These are phyloP conservation scores for Saimiri boliviensis DNA, from an alignment of 2,113 vertebrate species.

Conservation along the genomic window DNA sequence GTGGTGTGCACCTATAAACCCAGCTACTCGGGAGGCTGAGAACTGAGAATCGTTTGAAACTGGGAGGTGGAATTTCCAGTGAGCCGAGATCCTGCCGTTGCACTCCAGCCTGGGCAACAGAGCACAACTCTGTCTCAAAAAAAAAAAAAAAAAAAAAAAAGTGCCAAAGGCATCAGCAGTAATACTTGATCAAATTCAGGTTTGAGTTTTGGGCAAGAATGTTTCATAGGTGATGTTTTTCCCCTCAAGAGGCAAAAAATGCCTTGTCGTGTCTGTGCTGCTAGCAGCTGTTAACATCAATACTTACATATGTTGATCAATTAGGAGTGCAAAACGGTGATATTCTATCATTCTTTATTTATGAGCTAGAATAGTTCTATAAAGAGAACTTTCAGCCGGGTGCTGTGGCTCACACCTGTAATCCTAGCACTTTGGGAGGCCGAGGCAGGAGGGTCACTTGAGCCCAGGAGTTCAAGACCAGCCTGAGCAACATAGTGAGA, in stretches of 20 bases:
- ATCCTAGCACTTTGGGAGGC: neutral
- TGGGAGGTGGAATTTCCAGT: too few relatives aligned
- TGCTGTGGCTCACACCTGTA: neutral
- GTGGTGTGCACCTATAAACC: too few relatives aligned
- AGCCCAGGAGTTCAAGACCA: neutral
- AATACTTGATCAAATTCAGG: constrained; percentile 16
- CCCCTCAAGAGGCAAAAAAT: neutral
- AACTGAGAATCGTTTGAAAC: too few relatives aligned
- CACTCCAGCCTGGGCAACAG: too few relatives aligned
- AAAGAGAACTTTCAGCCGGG: neutral
- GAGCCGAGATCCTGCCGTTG: too few relatives aligned
- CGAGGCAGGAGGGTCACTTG: neutral
- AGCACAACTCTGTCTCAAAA: too few relatives aligned
- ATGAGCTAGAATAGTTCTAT: neutral
- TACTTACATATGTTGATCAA: neutral
- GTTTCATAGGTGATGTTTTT: neutral
- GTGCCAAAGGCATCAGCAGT: neutral
- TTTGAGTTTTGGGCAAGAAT: constrained; percentile 28
- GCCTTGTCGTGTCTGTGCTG: neutral
- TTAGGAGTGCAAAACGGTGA: neutral
- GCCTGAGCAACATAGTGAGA: neutral
- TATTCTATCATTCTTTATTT: neutral
- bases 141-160: too few relatives aligned
- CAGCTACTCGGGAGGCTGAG: too few relatives aligned
- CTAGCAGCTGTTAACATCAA: neutral